Percentiles rank a stretch among this genome's conserved stretches.
Evolutionary conservation across 1,140 invertebrate species (phyloP).

Genomic region (Pentalonia nigronervosa): DNA sequence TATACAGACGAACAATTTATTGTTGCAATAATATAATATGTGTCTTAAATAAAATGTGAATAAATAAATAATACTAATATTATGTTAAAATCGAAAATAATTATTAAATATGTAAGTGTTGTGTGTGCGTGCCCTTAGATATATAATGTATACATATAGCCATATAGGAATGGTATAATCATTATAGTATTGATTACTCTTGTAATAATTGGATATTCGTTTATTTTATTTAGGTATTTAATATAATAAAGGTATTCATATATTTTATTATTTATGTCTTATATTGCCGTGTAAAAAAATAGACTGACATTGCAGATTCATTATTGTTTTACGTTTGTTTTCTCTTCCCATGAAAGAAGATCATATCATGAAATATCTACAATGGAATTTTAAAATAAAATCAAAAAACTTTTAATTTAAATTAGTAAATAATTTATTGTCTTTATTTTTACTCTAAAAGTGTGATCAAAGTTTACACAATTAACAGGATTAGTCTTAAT

Average conservation of each 20-base stretch:
- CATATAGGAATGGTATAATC: background rate
- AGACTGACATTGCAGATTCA: background rate
- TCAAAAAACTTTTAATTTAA: background rate
- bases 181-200: background rate
- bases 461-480: background rate
- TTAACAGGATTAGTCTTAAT: too few species aligned
- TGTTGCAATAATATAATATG: background rate
- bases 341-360: background rate
- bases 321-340: background rate
- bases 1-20: background rate
- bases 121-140: too few species aligned
- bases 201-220: background rate
- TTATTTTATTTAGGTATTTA: too few species aligned
- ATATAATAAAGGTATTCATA: background rate
- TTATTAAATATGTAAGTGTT: background rate
- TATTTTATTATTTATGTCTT: background rate
- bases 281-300: background rate
- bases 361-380: background rate
- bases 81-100: background rate
- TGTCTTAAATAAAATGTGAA: background rate
- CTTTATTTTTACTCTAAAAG: background rate
- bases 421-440: background rate
- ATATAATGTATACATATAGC: background rate
- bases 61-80: background rate
- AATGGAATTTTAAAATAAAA: background rate